Conservation (phyloP, 1,140 invertebrate genomes). For the Aradophagus sp. region DNA sequence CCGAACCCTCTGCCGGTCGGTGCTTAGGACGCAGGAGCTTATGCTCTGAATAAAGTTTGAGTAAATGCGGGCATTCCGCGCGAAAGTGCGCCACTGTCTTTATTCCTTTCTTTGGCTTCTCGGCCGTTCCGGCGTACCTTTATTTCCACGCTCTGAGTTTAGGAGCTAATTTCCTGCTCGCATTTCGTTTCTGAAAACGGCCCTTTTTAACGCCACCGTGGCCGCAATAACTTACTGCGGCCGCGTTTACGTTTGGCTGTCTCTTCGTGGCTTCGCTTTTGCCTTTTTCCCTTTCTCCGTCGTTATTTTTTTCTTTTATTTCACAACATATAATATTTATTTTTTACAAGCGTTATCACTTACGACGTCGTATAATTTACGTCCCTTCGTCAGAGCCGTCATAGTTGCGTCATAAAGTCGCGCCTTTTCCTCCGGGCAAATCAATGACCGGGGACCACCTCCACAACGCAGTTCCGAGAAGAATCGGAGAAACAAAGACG, state of each 20-base stretch:
- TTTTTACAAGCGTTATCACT: conserved; percentile 66
- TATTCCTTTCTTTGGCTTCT: conserved; percentile 27
- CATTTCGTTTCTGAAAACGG: conserved; percentile 48
- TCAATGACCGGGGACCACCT: conserved; percentile 19
- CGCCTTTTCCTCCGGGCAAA: conserved; percentile 47
- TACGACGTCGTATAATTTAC: conserved; percentile 58
- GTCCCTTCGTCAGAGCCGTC: conserved; percentile 44
- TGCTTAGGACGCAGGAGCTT: conserved; percentile 45
- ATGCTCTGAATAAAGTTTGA: conserved; percentile 57
- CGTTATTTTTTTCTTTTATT: conserved; percentile 54
- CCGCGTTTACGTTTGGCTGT: conserved; percentile 40
- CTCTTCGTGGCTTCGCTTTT: too few species aligned
- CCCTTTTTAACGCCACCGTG: conserved; percentile 49
- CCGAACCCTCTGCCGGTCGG: conserved; percentile 38
- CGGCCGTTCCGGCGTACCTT: conserved; percentile 36
- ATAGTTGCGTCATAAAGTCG: conserved; percentile 53
- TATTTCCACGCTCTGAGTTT: conserved; percentile 53
- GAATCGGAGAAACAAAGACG: conserved; percentile 35
- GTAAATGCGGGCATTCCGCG: conserved; percentile 45
- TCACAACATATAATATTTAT: conserved; percentile 68
- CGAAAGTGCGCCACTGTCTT: conserved; percentile 41
- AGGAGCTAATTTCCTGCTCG: conserved; percentile 58
- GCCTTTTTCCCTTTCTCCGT: too few species aligned
- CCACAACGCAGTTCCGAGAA: conserved; percentile 16
- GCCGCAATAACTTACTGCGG: conserved; percentile 64